These are phyloP conservation scores for Acanthiza pusilla DNA, from an alignment of 2,797 vertebrate genomes.

Conservation along the genomic window DNA sequence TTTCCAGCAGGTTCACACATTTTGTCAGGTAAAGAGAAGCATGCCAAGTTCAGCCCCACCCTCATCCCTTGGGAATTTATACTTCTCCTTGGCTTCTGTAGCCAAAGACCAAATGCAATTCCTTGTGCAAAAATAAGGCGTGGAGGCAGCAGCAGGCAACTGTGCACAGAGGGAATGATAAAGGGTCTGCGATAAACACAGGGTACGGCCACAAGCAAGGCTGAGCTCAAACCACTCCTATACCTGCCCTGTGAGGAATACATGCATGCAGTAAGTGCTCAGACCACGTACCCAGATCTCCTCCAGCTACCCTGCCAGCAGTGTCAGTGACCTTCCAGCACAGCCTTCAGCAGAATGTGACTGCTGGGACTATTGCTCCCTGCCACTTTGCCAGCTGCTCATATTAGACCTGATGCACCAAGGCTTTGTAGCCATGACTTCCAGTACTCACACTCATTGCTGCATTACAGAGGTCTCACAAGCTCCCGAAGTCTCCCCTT, in stretches of 20 bases:
- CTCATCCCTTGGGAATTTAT: background rate
- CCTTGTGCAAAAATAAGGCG: rapidly evolving
- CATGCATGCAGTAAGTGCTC: rapidly evolving
- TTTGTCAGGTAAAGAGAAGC: background rate
- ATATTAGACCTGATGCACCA: background rate
- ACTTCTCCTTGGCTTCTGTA: background rate
- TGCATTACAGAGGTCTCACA: background rate
- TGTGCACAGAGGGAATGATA: background rate
- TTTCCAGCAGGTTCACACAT: background rate
- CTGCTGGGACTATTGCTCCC: background rate
- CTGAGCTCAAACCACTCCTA: background rate
- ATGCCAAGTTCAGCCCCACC: background rate
- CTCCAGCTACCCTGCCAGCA: background rate
- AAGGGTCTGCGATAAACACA: background rate
- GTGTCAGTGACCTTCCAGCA: rapidly evolving
- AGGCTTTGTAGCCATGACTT: background rate
- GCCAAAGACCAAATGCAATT: background rate
- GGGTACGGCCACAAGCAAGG: background rate
- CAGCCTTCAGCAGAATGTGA: background rate
- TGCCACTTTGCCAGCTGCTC: background rate
- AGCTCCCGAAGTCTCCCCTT: background rate
- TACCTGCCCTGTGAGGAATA: rapidly evolving
- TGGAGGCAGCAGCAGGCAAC: rapidly evolving
- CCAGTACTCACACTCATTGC: background rate
- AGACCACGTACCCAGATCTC: background rate